Evolutionary conservation across 2,797 vertebrate species (phyloP).

Genomic region (Rhinella marina): DNA sequence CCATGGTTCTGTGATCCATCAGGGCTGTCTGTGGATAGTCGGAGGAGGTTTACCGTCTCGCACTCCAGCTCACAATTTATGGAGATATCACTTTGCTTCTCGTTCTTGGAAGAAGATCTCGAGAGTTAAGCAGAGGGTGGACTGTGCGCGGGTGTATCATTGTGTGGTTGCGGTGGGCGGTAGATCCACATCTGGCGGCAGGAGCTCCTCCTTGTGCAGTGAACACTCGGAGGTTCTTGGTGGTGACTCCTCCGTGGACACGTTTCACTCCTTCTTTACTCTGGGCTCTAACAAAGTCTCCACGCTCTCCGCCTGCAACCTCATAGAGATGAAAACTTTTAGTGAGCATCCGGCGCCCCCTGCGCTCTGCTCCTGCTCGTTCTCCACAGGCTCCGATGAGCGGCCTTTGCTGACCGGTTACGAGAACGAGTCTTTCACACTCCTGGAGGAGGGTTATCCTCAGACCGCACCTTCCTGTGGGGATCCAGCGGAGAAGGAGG

Average conservation of each 20-base stretch:
- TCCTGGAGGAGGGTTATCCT: not conserved
- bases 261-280: slow-evolving; percentile 41
- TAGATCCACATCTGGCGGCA: slow-evolving; percentile 67
- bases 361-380: slow-evolving; percentile 10
- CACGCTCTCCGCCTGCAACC: slow-evolving; percentile 42
- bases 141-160: slow-evolving; percentile 81
- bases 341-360: slow-evolving; percentile 44
- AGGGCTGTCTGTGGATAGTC: slow-evolving; percentile 83
- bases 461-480: not conserved
- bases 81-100: slow-evolving; percentile 78
- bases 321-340: slow-evolving; percentile 84
- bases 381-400: not conserved
- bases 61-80: slow-evolving; percentile 71
- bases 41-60: slow-evolving; percentile 79
- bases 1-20: slow-evolving; percentile 79
- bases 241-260: slow-evolving; percentile 65
- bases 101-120: slow-evolving; percentile 78
- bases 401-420: not conserved
- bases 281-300: accelerated
- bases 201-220: slow-evolving; percentile 15
- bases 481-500: slow-evolving; percentile 67
- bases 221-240: slow-evolving; percentile 64
- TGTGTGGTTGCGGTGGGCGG: slow-evolving; percentile 77
- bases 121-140: slow-evolving; percentile 65
- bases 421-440: slow-evolving; percentile 33